These are phyloP conservation scores for Tragelaphus imberbis DNA, from an alignment of 2,113 vertebrate genomes.

Conservation along the genomic window DNA sequence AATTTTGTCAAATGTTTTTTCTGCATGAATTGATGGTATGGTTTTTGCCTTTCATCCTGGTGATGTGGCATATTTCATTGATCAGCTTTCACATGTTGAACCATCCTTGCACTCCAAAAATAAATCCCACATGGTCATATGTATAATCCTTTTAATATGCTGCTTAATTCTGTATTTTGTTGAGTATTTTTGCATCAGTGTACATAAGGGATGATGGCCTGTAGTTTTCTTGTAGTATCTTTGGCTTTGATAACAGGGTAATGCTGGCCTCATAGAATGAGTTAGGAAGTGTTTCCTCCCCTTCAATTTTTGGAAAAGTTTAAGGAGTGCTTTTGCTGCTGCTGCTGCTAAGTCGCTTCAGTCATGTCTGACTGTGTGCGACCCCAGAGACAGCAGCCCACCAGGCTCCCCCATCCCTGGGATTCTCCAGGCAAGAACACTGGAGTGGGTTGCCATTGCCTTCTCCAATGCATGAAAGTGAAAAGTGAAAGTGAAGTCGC, in stretches of 20 bases:
- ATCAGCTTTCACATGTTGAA: background rate
- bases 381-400: no score
- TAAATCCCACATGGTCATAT: background rate
- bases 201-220: background rate
- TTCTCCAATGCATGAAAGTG: no score
- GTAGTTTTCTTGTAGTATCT: background rate
- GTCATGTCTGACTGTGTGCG: no score
- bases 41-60: background rate
- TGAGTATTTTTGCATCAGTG: background rate
- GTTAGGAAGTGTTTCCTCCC: background rate
- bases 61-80: background rate
- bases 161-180: background rate
- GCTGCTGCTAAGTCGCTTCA: no score
- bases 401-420: no score
- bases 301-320: background rate
- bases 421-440: no score
- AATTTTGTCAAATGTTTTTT: background rate
- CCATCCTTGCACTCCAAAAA: background rate
- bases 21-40: background rate
- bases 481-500: no score
- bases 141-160: background rate
- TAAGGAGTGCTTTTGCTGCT: background rate
- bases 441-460: no score
- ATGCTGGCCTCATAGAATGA: background rate
- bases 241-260: background rate